phyloP scores from a whole-genome alignment of 2,888 invertebrate species.

The Scotopteryx bipunctaria region DNA sequence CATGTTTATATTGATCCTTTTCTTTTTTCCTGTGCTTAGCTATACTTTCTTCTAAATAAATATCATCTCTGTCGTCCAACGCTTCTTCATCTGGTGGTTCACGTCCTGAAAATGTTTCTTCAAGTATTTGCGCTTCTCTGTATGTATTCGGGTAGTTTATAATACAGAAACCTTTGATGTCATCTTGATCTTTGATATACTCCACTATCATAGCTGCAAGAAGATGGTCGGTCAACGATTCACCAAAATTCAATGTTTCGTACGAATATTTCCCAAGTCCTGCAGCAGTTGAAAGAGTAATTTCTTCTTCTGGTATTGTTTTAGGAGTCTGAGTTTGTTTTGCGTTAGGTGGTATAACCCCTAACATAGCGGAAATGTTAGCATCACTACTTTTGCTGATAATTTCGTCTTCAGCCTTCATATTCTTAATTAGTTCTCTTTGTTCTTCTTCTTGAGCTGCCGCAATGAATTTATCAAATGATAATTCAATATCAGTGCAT shows the following conservation, averaged over 20 bases:
- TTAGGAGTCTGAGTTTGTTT: conserved; percentile 85
- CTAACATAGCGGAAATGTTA: conserved; percentile 48
- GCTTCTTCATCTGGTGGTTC: conserved; percentile 69
- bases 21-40: conserved; percentile 63
- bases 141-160: conserved; percentile 85
- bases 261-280: conserved; percentile 82
- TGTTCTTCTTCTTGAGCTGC: conserved; percentile 57
- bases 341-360: conserved; percentile 56
- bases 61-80: conserved; percentile 64
- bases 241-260: conserved; percentile 79
- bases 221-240: conserved; percentile 80
- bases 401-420: conserved; percentile 63
- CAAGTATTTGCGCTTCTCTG: conserved; percentile 83
- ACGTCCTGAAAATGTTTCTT: conserved; percentile 82
- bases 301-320: conserved; percentile 82
- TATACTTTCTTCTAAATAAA: conserved; percentile 70
- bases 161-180: conserved; percentile 84
- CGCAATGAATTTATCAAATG: conserved; percentile 63
- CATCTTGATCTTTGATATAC: conserved; percentile 78
- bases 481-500: conserved; percentile 72
- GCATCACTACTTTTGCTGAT: conserved; percentile 54
- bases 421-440: conserved; percentile 62
- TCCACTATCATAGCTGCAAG: conserved; percentile 83
- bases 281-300: conserved; percentile 75
- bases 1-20: conserved; percentile 60